Conservation (phyloP, 2,113 vertebrate species). For the Silurus asotus region DNA sequence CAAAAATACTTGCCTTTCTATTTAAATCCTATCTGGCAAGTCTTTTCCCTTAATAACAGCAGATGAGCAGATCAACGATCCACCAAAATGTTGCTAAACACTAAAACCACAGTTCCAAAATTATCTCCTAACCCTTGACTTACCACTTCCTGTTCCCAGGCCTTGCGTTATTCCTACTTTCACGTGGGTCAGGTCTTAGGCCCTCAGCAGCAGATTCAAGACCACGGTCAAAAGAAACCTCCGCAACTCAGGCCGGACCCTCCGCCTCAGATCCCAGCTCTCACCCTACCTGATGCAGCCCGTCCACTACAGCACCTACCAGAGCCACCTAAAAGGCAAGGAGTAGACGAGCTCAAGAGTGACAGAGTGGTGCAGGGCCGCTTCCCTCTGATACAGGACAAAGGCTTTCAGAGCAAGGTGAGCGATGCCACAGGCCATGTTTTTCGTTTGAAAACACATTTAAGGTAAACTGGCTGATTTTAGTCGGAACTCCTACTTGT, state of each 20-base stretch:
- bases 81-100: not conserved
- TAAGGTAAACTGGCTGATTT: not conserved
- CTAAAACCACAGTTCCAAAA: not conserved
- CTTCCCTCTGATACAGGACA: conserved; percentile 80
- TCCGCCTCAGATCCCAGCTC: conserved; percentile 60
- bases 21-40: not conserved
- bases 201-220: conserved; percentile 66
- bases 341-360: conserved; percentile 62
- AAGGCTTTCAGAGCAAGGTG: conserved; percentile 73
- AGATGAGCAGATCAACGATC: not conserved
- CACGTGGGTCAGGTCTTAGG: conserved; percentile 90
- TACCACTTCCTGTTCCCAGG: conserved; percentile 67
- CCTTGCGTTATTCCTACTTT: conserved; percentile 90
- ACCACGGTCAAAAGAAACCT: conserved; percentile 71
- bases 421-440: conserved; percentile 48
- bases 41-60: not conserved
- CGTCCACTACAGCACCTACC: conserved; percentile 68
- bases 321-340: conserved; percentile 65
- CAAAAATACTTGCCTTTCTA: not conserved
- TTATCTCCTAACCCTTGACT: conserved; percentile 72
- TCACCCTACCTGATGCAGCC: conserved; percentile 66
- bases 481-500: too few species aligned
- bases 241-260: not conserved
- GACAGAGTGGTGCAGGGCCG: conserved; percentile 67
- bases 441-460: too few species aligned